Evolutionary conservation across 2,888 invertebrate species (phyloP).

Genomic region (Andrena camellia): DNA sequence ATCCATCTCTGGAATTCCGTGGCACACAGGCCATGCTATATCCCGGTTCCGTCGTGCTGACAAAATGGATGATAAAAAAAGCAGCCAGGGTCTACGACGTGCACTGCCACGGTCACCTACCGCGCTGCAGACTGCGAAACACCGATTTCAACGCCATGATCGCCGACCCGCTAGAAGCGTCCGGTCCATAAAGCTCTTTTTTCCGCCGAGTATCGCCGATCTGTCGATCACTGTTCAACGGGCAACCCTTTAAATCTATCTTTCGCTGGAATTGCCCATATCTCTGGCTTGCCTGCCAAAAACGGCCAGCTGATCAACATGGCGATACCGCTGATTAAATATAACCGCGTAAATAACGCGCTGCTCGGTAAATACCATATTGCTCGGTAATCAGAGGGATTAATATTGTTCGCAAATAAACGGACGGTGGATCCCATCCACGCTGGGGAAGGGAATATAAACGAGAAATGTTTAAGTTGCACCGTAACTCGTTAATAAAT

Average conservation of each 20-base stretch:
- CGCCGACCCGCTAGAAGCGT: conserved; percentile 17
- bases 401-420: conserved; percentile 34
- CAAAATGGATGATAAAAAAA: conserved; percentile 63
- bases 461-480: not conserved
- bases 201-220: not conserved
- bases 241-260: conserved; percentile 6
- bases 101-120: conserved; percentile 13
- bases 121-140: conserved; percentile 26
- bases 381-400: conserved; percentile 32
- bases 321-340: conserved; percentile 18
- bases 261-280: not conserved
- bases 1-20: conserved; percentile 60
- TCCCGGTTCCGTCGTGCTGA: conserved; percentile 46
- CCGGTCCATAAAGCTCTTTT: conserved; percentile 16
- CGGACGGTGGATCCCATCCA: not conserved
- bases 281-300: not conserved
- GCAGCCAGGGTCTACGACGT: conserved; percentile 19
- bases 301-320: conserved; percentile 23
- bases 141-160: conserved; percentile 53
- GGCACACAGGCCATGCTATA: conserved; percentile 33
- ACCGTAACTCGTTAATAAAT: no score
- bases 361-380: conserved; percentile 24
- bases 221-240: not conserved
- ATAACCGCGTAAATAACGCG: conserved; percentile 26
- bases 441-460: not conserved